These are phyloP conservation scores for Coranthus polyacanthus DNA, from an alignment of 2,797 vertebrate species.

Conservation along the genomic window DNA sequence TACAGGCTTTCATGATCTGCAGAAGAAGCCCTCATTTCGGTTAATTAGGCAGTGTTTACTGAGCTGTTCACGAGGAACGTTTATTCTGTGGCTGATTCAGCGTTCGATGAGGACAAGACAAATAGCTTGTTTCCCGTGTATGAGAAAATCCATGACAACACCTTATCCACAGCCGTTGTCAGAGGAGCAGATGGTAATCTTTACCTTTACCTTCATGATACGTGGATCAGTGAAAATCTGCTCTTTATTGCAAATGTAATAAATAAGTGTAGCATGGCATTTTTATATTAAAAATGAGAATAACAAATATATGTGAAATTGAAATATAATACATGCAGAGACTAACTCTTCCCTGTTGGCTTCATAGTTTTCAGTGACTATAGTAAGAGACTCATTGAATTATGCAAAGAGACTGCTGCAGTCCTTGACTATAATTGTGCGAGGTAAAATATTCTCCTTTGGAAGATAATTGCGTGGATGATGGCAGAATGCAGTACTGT, in stretches of 20 bases:
- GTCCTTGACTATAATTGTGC: slow-evolving; percentile 35
- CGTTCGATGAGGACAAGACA: slow-evolving; percentile 14
- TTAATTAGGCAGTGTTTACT: slow-evolving; percentile 64
- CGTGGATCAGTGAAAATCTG: too few relatives aligned
- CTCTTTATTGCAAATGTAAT: too few relatives aligned
- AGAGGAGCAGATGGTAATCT: slow-evolving; percentile 7
- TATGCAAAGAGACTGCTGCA: slow-evolving; percentile 39
- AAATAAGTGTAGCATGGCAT: too few relatives aligned
- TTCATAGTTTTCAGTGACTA: not conserved
- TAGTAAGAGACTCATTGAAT: slow-evolving; percentile 33
- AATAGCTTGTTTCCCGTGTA: slow-evolving; percentile 15
- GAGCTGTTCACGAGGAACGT: slow-evolving; percentile 38
- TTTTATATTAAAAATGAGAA: too few relatives aligned
- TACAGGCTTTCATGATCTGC: not conserved
- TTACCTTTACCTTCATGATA: slow-evolving; percentile 4
- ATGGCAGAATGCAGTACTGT: slow-evolving; percentile 8
- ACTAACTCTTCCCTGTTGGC: too few relatives aligned
- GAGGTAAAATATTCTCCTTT: slow-evolving; percentile 16
- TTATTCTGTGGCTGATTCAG: slow-evolving; percentile 22
- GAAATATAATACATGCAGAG: too few relatives aligned
- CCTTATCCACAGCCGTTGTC: slow-evolving; percentile 4
- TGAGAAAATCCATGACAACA: slow-evolving; percentile 2
- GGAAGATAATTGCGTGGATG: slow-evolving; percentile 22
- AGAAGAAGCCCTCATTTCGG: slow-evolving; percentile 15
- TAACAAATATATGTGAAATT: too few relatives aligned